phyloP scores from a whole-genome alignment of 1,140 invertebrate genomes.

The Ceratosolen fusciceps region DNA sequence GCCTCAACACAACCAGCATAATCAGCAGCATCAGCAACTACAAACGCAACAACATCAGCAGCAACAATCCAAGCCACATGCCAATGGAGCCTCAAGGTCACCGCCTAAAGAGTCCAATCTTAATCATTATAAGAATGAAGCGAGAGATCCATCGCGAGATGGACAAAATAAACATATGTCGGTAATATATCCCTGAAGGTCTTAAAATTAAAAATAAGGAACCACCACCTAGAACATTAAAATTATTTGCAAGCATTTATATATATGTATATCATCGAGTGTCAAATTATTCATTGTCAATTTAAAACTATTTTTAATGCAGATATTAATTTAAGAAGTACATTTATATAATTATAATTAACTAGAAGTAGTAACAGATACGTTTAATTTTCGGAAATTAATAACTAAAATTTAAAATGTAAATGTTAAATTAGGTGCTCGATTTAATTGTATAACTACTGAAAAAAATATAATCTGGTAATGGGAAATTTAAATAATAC shows the following conservation, averaged over 20 bases:
- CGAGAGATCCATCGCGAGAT: conserved; percentile 63
- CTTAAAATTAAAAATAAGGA: not conserved
- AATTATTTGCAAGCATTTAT: not conserved
- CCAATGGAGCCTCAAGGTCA: conserved; percentile 70
- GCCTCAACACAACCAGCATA: conserved; percentile 62
- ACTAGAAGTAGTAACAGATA: no score
- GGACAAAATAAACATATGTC: conserved; percentile 65
- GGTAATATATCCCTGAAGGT: conserved; percentile 56
- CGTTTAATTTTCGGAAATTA: no score
- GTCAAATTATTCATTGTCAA: no score
- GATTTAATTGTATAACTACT: no score
- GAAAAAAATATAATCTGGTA: no score
- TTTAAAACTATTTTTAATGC: no score
- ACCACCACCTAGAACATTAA: not conserved
- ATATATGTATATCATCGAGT: no score
- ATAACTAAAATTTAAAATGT: no score
- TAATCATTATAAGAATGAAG: conserved; percentile 73
- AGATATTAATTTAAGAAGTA: no score
- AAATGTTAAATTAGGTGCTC: no score
- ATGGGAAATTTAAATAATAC: no score
- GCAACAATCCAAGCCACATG: conserved; percentile 60
- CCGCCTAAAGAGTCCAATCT: conserved; percentile 74
- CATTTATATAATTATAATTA: no score
- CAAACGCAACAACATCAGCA: conserved; percentile 41
- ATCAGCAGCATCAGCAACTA: conserved; percentile 47